A percentile compares a stretch with the other conserved stretches of the same genome.
Evolutionary conservation across 2,888 invertebrate genomes (phyloP).

Genomic region (Glyphotaelius pellucidus): DNA sequence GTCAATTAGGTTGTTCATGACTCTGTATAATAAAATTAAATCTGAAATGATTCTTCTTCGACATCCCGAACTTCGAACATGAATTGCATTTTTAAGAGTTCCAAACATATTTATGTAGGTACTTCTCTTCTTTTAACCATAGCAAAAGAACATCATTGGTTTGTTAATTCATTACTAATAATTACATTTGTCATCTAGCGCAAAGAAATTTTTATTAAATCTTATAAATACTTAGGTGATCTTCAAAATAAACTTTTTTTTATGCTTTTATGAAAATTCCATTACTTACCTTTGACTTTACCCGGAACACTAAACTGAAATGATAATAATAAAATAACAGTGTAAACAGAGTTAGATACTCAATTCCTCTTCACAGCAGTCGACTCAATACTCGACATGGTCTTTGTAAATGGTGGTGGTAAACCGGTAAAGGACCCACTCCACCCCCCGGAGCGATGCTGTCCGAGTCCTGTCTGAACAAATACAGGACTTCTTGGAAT

Average conservation of each 20-base stretch:
- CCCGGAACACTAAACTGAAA: background rate
- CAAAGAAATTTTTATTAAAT: too few species aligned
- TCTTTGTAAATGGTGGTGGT: slow-evolving; percentile 19
- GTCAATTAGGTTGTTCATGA: too few species aligned
- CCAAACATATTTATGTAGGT: too few species aligned
- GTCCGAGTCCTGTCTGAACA: slow-evolving; percentile 24
- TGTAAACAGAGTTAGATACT: background rate
- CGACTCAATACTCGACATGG: slow-evolving; percentile 2
- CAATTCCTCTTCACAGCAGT: slow-evolving; percentile 4
- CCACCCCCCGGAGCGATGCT: background rate
- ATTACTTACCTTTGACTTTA: background rate
- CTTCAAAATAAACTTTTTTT: background rate
- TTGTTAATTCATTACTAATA: too few species aligned
- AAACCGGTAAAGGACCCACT: background rate
- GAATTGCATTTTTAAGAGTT: too few species aligned
- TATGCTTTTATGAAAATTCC: background rate
- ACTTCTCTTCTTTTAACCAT: too few species aligned
- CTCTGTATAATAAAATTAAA: too few species aligned
- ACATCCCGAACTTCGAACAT: background rate
- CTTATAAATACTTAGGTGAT: background rate
- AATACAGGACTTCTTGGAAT: background rate
- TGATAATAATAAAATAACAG: background rate
- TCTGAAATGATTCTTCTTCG: too few species aligned
- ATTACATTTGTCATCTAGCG: too few species aligned
- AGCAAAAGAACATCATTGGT: too few species aligned